A percentile compares a stretch with the other conserved stretches of the same genome.
Evolutionary conservation across 2,888 invertebrate species (phyloP).

Genomic region (Callinectes sapidus): DNA sequence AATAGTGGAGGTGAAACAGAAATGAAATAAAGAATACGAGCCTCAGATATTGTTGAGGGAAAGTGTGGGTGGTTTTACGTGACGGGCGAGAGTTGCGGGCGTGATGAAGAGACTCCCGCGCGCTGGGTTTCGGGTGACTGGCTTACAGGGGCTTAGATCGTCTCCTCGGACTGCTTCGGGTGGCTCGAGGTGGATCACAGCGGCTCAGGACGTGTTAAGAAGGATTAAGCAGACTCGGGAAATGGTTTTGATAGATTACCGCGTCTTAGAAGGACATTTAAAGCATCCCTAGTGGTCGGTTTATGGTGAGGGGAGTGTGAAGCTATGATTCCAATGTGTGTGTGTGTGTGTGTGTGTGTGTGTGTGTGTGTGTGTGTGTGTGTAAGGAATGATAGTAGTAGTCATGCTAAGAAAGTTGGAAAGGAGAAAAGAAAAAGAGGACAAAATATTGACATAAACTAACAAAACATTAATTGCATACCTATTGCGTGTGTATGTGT

Average conservation of each 20-base stretch:
- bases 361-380: background rate
- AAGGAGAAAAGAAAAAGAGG: too few relatives aligned
- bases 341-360: background rate
- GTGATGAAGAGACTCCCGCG: background rate
- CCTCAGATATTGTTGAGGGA: background rate
- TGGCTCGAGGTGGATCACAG: constrained; percentile 20
- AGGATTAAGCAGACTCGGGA: constrained; percentile 28
- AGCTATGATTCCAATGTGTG: background rate
- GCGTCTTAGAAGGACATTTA: constrained; percentile 16
- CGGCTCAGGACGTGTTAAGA: constrained; percentile 24
- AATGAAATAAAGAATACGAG: too few relatives aligned
- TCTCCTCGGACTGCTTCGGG: constrained; percentile 33
- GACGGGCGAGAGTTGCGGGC: background rate
- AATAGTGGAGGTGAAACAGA: too few relatives aligned
- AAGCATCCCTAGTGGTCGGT: constrained; percentile 1
- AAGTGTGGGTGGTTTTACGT: background rate
- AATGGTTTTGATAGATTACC: constrained; percentile 36
- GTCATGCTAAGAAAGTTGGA: too few relatives aligned
- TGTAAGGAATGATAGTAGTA: background rate
- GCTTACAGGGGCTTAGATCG: constrained; percentile 3
- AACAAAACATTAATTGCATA: too few relatives aligned
- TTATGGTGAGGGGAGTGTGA: background rate
- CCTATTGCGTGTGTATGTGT: too few relatives aligned
- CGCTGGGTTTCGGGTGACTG: constrained; percentile 24
- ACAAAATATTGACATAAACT: too few relatives aligned